Evolutionary conservation across 2,113 vertebrate genomes (phyloP).

Genomic region (Etheostoma spectabile): DNA sequence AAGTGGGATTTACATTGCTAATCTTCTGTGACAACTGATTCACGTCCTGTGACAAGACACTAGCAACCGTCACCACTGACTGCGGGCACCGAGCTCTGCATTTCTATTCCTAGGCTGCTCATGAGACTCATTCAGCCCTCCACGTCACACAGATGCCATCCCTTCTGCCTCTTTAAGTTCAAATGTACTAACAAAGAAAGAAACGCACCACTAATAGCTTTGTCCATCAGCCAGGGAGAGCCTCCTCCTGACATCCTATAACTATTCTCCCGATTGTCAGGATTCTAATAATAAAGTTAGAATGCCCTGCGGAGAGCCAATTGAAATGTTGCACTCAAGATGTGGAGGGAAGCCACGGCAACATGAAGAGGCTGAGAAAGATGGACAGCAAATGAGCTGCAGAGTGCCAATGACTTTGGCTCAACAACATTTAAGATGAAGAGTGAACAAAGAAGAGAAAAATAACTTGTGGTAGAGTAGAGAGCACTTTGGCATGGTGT

Average conservation of each 20-base stretch:
- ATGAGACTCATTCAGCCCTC: conserved; percentile 16
- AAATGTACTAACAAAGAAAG: conserved; percentile 45
- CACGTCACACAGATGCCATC: neutral
- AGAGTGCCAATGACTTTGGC: conserved; percentile 2
- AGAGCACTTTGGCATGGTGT: neutral
- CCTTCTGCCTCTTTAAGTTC: conserved; percentile 26
- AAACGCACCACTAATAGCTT: conserved; percentile 58
- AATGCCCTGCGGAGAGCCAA: conserved; percentile 29
- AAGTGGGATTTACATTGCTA: conserved; percentile 18
- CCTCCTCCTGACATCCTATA: conserved; percentile 66
- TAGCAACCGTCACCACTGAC: conserved; percentile 16
- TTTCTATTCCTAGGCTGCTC: conserved; percentile 37
- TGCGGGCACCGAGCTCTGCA: neutral
- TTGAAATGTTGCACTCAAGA: conserved; percentile 32
- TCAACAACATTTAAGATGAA: neutral
- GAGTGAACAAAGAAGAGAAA: neutral
- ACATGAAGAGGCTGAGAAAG: neutral
- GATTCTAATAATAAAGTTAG: conserved; percentile 58
- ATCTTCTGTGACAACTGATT: conserved; percentile 57
- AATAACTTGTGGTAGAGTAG: neutral
- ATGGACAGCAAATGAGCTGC: conserved; percentile 12
- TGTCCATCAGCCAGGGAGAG: conserved; percentile 55
- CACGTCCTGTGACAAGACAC: conserved; percentile 46
- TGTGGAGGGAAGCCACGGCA: conserved; percentile 23
- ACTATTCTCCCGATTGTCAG: conserved; percentile 74